Evolutionary conservation across 2,113 vertebrate genomes (phyloP).

Genomic region (Actenoides hombroni): DNA sequence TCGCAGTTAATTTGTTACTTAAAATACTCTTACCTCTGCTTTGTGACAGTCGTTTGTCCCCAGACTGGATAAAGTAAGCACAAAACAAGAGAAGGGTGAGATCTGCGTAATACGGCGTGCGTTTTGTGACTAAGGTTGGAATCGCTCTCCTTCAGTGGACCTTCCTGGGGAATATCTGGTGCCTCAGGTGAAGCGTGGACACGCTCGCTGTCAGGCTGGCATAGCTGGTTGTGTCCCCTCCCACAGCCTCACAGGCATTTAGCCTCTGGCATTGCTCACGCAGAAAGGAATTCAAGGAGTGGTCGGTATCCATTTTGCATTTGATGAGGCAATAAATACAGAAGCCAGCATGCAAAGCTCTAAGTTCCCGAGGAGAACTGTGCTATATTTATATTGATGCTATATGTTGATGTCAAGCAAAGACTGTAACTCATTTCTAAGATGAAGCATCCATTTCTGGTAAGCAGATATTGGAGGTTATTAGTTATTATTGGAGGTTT

Average conservation of each 20-base stretch:
- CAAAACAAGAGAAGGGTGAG: background rate
- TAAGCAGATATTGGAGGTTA: background rate
- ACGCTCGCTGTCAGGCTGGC: background rate
- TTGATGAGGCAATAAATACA: background rate
- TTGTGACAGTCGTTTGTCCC: background rate
- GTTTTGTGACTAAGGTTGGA: background rate
- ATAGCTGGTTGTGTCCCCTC: background rate
- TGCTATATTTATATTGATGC: background rate
- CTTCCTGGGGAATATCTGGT: background rate
- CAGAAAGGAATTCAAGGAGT: slow-evolving; percentile 30
- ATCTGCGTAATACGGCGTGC: background rate
- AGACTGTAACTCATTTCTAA: background rate
- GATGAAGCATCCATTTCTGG: background rate
- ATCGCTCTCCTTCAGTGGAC: background rate
- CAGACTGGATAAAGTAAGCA: background rate
- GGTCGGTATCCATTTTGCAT: background rate
- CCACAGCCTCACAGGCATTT: background rate
- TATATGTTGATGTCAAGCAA: background rate
- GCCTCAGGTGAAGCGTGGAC: background rate
- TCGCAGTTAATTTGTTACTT: background rate
- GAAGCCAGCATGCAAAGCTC: background rate
- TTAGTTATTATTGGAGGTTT: background rate
- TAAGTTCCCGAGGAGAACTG: background rate
- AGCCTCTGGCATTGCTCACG: background rate
- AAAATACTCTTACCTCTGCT: background rate